Evolutionary conservation across 1,140 invertebrate genomes (phyloP), one percentile per base, ranked within the genome.

Genomic region (Paramacrobiotus metropolitanus): DNA sequence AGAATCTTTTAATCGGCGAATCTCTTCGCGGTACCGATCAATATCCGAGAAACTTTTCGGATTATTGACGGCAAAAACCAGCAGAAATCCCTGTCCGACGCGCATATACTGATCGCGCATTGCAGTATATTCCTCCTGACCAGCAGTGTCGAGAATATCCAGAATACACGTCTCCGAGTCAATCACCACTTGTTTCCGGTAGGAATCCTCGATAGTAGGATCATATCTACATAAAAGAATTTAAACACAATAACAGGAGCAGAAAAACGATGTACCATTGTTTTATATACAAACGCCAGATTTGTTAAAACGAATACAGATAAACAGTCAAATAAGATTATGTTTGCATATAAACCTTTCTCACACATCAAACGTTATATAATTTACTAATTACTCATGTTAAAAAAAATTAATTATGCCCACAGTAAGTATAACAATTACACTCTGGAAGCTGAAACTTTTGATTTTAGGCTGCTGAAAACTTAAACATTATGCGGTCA

Each of bases 101-200:
- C n/a, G 34, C 75, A 77, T 77, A 64, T 77, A 77, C 67, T 77
- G 76, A 61, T 77, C 76, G 45, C 75, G 67, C 74, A 77, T 77
- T 2, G 75, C 74, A 24, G 74, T 75, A 65, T 77, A 77, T 64
- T 77, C 76, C 21, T 76, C 76, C 71, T 77, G 76, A 44, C 76
- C 76, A 60, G 76, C 76, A 3, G 76, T 77, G 61, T 77, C 76
- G 60, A 77, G 66, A 34, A 77, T 76, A 62, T 76, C 75, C 29
- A 77, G 21, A 9, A 69, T 59, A 9, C 67, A 67, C 15, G 69
- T 69, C 74, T 68, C 77, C 72, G 30, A 77, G 77, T 98, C 94
- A 70, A 95, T 95, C 62, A 95, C 88, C 67, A 94, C 90, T 81
- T 95, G 82, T 73, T 97, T 92, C 62, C 93, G 83, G 78, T 96